Base-by-base conservation (phyloP, 2,888 invertebrate species). In the Anoplius nigerrimus region DNA sequence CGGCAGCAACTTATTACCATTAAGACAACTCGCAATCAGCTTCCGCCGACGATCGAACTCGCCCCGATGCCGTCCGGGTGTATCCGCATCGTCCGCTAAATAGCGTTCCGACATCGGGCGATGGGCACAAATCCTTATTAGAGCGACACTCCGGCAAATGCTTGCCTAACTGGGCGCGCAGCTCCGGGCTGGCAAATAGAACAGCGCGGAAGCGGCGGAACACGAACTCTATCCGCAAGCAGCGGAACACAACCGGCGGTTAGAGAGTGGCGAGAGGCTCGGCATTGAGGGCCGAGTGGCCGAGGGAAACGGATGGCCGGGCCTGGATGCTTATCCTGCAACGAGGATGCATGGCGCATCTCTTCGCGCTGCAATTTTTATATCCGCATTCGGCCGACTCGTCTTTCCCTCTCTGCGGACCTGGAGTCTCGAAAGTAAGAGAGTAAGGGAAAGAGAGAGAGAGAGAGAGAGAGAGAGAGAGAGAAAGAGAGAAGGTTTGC, bases 61-160 rank as follows among this genome's bases (percentile, higher is more conserved):
- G 24, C 6, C 8, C 34, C 11, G 11, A 13, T 2, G 2, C 6
- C 24, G 24, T 11, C 8, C 34, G 1, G 11, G 34, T 2, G 2
- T 8, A 34, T 34, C 34, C 11, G 6, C 24, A 34, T 6, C 1
- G 6, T 11, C 34, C 34, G 11, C 11, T 34, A 34, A 34, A 34
- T 34, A 34, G 1, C 4, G 11, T 34, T 34, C 11, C 34, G 34
- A 34, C 34, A 13, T 34, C 4, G 34, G 27, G 8, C 18, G 16
- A 34, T 27, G 55, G 16, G 55, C 56, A 57, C 56, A 43, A 57
- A 57, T 57, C 56, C 43, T 57, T 57, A 57, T 57, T 57, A 57
- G 43, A 43, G 20, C 56, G 56, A 57, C 56, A 43, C 43, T 55
- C 22, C 16, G 55, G 27, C 34, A 27, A 55, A 18, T 54, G 24